Percentiles rank a stretch among this genome's conserved stretches.
Conservation (phyloP, 2,113 vertebrate species). For the Glaucidium brasilianum region DNA sequence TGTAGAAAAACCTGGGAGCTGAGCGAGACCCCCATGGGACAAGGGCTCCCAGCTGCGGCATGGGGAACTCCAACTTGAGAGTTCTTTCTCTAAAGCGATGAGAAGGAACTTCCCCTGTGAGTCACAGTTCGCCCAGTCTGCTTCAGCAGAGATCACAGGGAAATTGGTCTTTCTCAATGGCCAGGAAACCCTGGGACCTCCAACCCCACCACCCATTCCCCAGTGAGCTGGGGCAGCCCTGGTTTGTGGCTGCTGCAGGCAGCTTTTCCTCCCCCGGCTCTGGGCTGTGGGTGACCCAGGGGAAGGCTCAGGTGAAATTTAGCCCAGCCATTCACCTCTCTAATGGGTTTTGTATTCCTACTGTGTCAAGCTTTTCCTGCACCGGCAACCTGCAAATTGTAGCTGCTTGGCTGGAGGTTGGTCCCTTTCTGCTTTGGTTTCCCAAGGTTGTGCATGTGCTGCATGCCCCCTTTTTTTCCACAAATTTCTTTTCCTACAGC, state of each 20-base stretch:
- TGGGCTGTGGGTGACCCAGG: neutral
- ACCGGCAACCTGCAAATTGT: accelerated
- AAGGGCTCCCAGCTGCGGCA: accelerated
- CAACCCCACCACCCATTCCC: accelerated
- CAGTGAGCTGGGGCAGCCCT: neutral
- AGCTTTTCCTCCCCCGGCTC: neutral
- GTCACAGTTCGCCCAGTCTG: neutral
- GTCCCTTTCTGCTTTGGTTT: neutral
- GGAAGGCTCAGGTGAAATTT: neutral
- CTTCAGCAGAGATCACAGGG: neutral
- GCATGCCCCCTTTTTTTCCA: accelerated
- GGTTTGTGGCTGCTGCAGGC: neutral
- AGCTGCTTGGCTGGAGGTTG: accelerated
- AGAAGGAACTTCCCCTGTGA: neutral
- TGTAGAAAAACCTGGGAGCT: neutral
- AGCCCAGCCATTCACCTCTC: accelerated
- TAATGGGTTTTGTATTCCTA: neutral
- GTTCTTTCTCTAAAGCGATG: neutral
- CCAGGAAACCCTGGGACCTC: neutral
- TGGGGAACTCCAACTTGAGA: neutral
- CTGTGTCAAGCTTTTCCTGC: neutral
- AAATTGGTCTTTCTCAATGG: neutral
- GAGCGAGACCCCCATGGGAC: accelerated
- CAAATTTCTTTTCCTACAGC: neutral
- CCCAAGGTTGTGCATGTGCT: accelerated